These are phyloP conservation scores for Microcebus ravelobensis DNA, from an alignment of 2,113 vertebrate genomes.

Conservation along the genomic window DNA sequence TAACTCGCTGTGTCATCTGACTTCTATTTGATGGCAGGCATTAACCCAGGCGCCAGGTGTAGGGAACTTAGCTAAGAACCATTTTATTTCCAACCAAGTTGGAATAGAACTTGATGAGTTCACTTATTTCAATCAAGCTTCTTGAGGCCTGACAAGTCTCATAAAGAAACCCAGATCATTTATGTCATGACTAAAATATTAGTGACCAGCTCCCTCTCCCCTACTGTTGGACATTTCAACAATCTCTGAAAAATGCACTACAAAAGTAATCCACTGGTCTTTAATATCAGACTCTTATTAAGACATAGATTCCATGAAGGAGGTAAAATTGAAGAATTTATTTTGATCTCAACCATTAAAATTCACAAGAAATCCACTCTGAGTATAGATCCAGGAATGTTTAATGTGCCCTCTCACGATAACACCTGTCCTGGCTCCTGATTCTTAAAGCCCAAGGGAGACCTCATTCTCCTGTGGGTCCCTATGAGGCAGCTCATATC, in stretches of 20 bases:
- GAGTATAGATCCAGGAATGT: background rate
- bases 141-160: background rate
- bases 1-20: background rate
- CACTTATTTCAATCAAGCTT: constrained; percentile 22
- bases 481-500: background rate
- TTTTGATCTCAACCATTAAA: background rate
- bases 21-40: background rate
- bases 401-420: background rate
- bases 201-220: background rate
- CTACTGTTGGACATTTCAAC: background rate
- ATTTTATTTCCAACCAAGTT: background rate
- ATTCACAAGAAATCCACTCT: background rate
- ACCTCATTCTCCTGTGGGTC: accelerated
- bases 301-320: background rate
- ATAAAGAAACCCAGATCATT: background rate
- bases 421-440: background rate
- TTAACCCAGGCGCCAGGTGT: background rate
- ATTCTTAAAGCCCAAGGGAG: background rate
- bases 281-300: background rate
- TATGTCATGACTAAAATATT: background rate
- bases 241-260: background rate
- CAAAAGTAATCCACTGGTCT: background rate
- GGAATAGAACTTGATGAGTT: background rate
- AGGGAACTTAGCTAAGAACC: background rate
- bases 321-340: background rate